Conservation (phyloP, 2,113 vertebrate genomes). For the Pipra filicauda region DNA sequence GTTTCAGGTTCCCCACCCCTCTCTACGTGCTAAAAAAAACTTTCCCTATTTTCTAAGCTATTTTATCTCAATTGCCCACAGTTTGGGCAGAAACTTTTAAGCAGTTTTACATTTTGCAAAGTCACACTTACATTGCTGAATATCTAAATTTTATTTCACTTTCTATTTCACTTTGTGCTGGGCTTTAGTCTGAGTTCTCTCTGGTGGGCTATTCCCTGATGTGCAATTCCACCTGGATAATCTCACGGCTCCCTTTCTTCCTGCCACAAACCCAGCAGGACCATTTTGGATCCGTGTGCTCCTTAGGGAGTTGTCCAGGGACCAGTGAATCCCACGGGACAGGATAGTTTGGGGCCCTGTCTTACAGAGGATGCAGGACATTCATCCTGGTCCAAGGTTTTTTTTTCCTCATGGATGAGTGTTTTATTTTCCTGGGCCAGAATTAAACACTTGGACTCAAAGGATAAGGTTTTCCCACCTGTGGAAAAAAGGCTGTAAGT, state of each 20-base stretch:
- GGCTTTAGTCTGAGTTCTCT: not conserved
- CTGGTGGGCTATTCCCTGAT: not conserved
- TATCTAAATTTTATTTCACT: too few relatives aligned
- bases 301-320: not conserved
- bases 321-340: not conserved
- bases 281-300: fast-evolving
- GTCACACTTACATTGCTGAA: too few relatives aligned
- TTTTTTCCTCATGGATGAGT: too few relatives aligned
- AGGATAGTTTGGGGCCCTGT: not conserved
- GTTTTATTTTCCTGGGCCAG: not conserved
- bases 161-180: too few relatives aligned
- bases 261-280: not conserved
- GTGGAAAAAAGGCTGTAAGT: not conserved
- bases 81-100: too few relatives aligned
- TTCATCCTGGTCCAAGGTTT: not conserved
- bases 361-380: not conserved
- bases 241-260: not conserved
- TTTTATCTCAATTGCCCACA: too few relatives aligned
- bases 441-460: not conserved
- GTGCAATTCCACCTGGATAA: not conserved
- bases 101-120: too few relatives aligned
- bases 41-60: too few relatives aligned
- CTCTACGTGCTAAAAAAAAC: too few relatives aligned
- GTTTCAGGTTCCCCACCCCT: too few relatives aligned
- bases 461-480: not conserved